Percentiles rank a stretch among this genome's conserved stretches.
Evolutionary conservation across 2,797 vertebrate species (phyloP).

Genomic region (Aldrovandia affinis): DNA sequence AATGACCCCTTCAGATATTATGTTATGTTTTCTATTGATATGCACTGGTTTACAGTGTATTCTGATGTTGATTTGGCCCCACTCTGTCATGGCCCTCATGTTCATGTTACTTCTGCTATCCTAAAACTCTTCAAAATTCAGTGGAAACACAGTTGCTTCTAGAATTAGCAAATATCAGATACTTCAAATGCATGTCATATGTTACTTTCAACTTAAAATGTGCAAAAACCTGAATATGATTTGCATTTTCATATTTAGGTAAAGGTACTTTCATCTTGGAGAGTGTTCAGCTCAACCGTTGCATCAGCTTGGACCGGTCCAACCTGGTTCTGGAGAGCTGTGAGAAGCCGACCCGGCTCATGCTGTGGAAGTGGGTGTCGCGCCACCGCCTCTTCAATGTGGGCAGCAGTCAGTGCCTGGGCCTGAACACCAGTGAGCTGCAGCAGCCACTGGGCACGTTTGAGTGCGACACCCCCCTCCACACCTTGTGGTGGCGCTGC

Average conservation of each 20-base stretch:
- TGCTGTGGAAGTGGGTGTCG: conserved; percentile 96
- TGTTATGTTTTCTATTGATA: neutral
- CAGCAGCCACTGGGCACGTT: conserved; percentile 76
- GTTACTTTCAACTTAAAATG: neutral
- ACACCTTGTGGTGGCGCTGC: conserved; percentile 84
- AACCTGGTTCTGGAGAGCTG: conserved; percentile 81
- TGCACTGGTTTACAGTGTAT: too few species aligned
- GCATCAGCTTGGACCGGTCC: conserved; percentile 71
- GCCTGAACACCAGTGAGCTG: conserved; percentile 74
- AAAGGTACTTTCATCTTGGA: conserved; percentile 87
- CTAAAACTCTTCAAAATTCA: neutral
- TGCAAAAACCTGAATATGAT: conserved; percentile 4
- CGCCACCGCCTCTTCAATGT: conserved; percentile 85
- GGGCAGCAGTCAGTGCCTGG: conserved; percentile 82
- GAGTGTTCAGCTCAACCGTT: conserved; percentile 75
- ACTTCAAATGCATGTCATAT: neutral
- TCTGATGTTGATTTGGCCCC: too few species aligned
- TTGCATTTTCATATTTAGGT: conserved; percentile 62
- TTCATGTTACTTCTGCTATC: neutral
- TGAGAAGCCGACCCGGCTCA: conserved; percentile 67
- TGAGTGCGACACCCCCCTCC: conserved; percentile 75
- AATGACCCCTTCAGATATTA: neutral
- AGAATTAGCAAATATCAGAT: neutral
- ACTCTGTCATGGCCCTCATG: neutral
- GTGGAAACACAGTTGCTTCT: neutral